Evolutionary conservation across 2,888 invertebrate species (phyloP), one percentile per base, ranked within the genome.

Genomic region (Noctua pronuba): DNA sequence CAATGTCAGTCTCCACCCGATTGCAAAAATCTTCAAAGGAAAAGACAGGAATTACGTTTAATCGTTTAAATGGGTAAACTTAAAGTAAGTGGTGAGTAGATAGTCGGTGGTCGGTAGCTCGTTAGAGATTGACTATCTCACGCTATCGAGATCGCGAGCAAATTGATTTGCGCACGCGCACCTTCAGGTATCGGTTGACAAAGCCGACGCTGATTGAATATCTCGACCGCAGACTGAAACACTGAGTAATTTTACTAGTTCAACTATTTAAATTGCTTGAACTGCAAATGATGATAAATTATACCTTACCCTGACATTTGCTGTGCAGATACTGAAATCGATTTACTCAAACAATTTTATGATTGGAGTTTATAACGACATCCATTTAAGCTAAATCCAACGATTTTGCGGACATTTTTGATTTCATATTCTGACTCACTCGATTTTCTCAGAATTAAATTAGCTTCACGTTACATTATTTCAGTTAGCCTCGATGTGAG

Each of bases 91-190:
- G 77, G 86, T 81, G 76, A 85, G 86, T 87, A 86, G 88, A 88
- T 86, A 86, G 87, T 88, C 72, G 85, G 79, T 88, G 88, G 90
- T 91, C 90, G 90, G 93, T 92, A 92, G 93, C 91, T 92, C 89
- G 92, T 92, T 92, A 90, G 87, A 92, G 93, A 94, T 94, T 91
- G 90, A 86, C 92, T 94, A 94, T 94, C 93, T 91, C 91, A 90
- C 90, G 92, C 89, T 92, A 93, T 94, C 92, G 92, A 91, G 93
- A 94, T 94, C 89, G 91, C 88, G 90, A 93, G 91, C 93, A 94
- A 94, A 94, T 94, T 94, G 94, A 94, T 94, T 93, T 94, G 92
- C 93, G 94, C 94, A 93, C 93, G 93, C 94, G 93, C 93, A 93
- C 87, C 90, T 89, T 80, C 76, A 90, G 88, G 91, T 92, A 92